phyloP scores from a whole-genome alignment of 2,888 invertebrate genomes.

The Hypena proboscidalis region DNA sequence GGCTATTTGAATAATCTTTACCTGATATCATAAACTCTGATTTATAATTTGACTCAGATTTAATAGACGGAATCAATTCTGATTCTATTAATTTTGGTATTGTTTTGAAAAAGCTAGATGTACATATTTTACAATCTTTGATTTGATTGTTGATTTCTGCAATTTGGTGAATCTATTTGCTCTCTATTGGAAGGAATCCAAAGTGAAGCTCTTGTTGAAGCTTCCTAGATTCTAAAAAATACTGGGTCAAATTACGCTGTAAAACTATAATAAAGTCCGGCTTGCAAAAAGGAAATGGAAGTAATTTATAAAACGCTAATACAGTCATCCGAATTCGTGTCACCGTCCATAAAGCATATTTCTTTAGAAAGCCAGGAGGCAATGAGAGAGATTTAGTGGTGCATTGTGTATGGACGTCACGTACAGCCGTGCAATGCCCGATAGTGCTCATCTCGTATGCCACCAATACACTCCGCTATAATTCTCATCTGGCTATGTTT shows the following conservation, averaged over 20 bases:
- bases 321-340: slow-evolving; percentile 41
- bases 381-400: slow-evolving; percentile 57
- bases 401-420: slow-evolving; percentile 62
- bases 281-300: slow-evolving; percentile 24
- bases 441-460: slow-evolving; percentile 70
- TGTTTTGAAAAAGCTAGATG: no score
- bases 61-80: background rate
- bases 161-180: no score
- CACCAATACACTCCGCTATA: slow-evolving; percentile 62
- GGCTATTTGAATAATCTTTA: slow-evolving; percentile 30
- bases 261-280: slow-evolving; percentile 8
- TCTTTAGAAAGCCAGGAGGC: slow-evolving; percentile 45
- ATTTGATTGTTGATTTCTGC: no score
- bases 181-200: no score
- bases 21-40: slow-evolving; percentile 15
- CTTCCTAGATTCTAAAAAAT: no score
- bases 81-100: no score
- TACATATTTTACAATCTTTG: no score
- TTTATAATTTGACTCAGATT: slow-evolving; percentile 8
- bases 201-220: no score
- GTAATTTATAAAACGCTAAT: slow-evolving; percentile 31
- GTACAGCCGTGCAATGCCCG: slow-evolving; percentile 65
- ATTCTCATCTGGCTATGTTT: slow-evolving; percentile 65
- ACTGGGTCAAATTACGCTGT: slow-evolving; percentile 7
- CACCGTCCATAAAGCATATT: slow-evolving; percentile 52